Percentiles rank a stretch among this genome's conserved stretches.
These are phyloP conservation scores for Podarcis muralis DNA, from an alignment of 2,113 vertebrate genomes.

Conservation along the genomic window DNA sequence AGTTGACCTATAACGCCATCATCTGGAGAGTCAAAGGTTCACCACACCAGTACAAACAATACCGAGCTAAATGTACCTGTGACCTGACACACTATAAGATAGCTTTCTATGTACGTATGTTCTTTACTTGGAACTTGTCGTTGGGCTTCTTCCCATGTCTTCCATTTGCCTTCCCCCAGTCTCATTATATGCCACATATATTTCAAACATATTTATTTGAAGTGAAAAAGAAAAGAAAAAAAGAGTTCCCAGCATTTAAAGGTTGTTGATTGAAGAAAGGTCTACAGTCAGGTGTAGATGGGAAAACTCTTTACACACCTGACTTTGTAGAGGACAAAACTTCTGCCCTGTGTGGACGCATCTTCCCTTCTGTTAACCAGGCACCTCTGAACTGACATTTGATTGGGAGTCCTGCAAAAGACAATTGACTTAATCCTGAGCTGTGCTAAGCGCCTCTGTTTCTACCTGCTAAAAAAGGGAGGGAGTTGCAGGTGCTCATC, in stretches of 20 bases:
- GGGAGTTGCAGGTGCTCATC: slow-evolving; percentile 9
- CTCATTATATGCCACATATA: neutral
- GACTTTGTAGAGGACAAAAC: neutral
- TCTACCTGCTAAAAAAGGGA: neutral
- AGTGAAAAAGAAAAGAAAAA: neutral
- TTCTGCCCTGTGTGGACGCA: neutral
- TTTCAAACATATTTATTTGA: neutral
- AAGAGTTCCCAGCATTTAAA: neutral
- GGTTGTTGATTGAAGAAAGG: neutral
- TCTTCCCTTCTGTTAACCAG: neutral
- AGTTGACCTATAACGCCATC: too few species aligned
- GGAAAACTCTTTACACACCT: too few species aligned
- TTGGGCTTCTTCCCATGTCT: neutral
- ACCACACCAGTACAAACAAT: too few species aligned
- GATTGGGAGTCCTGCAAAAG: neutral
- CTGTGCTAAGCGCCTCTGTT: neutral
- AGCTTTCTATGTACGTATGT: too few species aligned
- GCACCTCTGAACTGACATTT: neutral
- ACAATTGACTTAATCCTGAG: neutral
- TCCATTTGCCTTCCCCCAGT: neutral
- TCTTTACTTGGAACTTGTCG: neutral
- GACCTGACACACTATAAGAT: too few species aligned
- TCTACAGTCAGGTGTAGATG: neutral
- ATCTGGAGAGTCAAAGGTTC: too few species aligned
- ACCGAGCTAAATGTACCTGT: too few species aligned